Percentiles rank a stretch among this genome's conserved stretches.
phyloP scores from a whole-genome alignment of 2,113 vertebrate genomes.

The Catharus minimus region DNA sequence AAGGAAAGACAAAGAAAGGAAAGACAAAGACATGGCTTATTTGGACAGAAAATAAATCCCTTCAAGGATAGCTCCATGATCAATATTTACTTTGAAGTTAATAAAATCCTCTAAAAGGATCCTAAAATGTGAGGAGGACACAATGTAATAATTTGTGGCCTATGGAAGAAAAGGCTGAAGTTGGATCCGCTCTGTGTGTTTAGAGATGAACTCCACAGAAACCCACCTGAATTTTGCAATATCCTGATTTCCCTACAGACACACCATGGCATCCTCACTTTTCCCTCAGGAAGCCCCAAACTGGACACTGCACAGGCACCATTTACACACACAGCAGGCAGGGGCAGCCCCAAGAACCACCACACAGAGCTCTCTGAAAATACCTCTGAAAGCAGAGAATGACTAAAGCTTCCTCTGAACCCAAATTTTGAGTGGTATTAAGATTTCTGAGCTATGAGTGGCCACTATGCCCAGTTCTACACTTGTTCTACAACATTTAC shows the following conservation, averaged over 20 bases:
- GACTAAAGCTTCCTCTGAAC: neutral
- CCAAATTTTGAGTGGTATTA: neutral
- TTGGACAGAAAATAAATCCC: neutral
- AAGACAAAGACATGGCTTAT: neutral
- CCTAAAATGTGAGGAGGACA: neutral
- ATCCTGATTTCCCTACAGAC: neutral
- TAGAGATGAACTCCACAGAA: neutral
- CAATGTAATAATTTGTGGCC: too few relatives aligned
- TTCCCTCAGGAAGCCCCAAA: neutral
- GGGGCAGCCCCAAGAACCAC: too few relatives aligned
- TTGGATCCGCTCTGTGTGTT: neutral
- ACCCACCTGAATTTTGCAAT: neutral
- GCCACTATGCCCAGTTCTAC: neutral
- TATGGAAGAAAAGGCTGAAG: neutral
- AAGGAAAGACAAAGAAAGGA: neutral
- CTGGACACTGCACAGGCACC: neutral
- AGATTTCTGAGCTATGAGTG: neutral
- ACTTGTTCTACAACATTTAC: fast-evolving
- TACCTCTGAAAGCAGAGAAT: neutral
- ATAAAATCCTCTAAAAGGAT: neutral
- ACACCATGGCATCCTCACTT: fast-evolving
- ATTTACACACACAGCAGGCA: fast-evolving
- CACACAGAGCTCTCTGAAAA: neutral
- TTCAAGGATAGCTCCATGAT: neutral
- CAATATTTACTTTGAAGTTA: neutral